These are phyloP conservation scores for Seriola quinqueradiata DNA, from an alignment of 2,113 vertebrate species.

Conservation along the genomic window DNA sequence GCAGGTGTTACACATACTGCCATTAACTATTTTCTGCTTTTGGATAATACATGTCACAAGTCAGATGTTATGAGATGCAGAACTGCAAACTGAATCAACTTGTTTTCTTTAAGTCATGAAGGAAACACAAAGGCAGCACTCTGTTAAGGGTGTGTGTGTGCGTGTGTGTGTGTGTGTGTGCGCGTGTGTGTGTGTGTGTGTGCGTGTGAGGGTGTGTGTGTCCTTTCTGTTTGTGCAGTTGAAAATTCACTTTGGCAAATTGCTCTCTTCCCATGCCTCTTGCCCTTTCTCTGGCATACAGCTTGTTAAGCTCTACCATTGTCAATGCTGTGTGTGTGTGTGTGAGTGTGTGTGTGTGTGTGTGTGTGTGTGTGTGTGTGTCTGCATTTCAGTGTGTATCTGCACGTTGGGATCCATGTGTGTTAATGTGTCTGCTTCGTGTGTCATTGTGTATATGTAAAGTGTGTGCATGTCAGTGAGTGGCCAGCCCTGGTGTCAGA, in stretches of 20 bases:
- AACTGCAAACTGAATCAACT: not conserved
- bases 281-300: conserved; percentile 57
- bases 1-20: not conserved
- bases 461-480: conserved; percentile 54
- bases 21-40: not conserved
- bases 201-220: not conserved
- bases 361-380: not conserved
- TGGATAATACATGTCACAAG: not conserved
- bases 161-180: not conserved
- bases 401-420: conserved; percentile 30
- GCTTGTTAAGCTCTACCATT: conserved; percentile 66
- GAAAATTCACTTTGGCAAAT: conserved; percentile 60
- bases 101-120: not conserved
- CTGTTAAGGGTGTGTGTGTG: not conserved
- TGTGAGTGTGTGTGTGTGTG: not conserved
- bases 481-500: conserved; percentile 60
- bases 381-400: conserved; percentile 26
- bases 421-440: conserved; percentile 47
- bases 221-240: conserved; percentile 36
- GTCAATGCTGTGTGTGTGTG: conserved; percentile 25
- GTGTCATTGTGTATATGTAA: conserved; percentile 49
- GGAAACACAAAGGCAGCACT: conserved; percentile 1
- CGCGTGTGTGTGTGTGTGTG: not conserved
- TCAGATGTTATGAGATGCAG: not conserved
- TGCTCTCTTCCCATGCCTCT: conserved; percentile 70